A percentile compares a stretch with the other conserved stretches of the same genome.
These are phyloP conservation scores for Eurytoma californica DNA, from an alignment of 2,888 invertebrate species.

Conservation along the genomic window DNA sequence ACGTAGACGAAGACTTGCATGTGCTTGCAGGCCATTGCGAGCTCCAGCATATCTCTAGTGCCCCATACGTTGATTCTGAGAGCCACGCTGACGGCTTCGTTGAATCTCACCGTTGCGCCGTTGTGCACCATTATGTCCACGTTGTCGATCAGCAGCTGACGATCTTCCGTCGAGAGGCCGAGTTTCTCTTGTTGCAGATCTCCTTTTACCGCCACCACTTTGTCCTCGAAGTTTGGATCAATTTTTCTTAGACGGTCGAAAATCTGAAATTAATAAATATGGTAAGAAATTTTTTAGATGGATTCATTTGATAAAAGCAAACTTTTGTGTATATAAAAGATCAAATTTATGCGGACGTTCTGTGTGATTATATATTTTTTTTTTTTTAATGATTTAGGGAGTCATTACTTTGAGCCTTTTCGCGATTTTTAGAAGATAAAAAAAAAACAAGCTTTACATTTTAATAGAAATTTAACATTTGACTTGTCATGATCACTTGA, in stretches of 20 bases:
- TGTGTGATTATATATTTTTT: too few relatives aligned
- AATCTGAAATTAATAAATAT: slow-evolving; percentile 55
- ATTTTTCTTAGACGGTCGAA: slow-evolving; percentile 60
- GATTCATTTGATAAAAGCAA: background rate
- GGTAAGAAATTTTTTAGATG: background rate
- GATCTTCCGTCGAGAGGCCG: slow-evolving; percentile 58
- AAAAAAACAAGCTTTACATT: too few relatives aligned
- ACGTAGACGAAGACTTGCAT: slow-evolving; percentile 62
- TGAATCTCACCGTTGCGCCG: slow-evolving; percentile 60
- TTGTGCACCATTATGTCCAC: slow-evolving; percentile 64
- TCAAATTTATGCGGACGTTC: too few relatives aligned
- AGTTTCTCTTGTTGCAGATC: slow-evolving; percentile 58
- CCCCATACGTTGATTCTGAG: slow-evolving; percentile 62
- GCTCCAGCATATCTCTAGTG: slow-evolving; percentile 61
- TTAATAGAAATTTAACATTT: too few relatives aligned
- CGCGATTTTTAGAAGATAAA: too few relatives aligned
- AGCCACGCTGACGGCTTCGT: slow-evolving; percentile 45
- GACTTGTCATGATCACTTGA: too few relatives aligned
- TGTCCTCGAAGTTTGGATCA: slow-evolving; percentile 58
- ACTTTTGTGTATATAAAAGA: background rate
- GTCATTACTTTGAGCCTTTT: too few relatives aligned
- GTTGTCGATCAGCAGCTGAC: slow-evolving; percentile 57
- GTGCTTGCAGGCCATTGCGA: slow-evolving; percentile 61
- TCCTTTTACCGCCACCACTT: slow-evolving; percentile 59
- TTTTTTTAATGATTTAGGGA: too few relatives aligned